Evolutionary conservation across 2,113 vertebrate genomes (phyloP).

Genomic region (Hemibates koningsi): DNA sequence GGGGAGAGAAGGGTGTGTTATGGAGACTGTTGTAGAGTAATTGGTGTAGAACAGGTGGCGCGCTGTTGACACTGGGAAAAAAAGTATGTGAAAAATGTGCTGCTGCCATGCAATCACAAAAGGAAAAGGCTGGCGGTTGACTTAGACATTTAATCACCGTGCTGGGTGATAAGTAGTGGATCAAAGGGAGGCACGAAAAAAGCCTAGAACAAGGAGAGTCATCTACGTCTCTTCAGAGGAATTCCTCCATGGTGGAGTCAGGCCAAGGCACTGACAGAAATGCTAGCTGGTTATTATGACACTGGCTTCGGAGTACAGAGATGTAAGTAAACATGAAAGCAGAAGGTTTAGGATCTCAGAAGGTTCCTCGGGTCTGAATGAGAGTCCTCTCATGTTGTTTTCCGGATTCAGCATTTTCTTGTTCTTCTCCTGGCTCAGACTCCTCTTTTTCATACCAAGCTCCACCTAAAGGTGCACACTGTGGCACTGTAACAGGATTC

Average conservation of each 20-base stretch:
- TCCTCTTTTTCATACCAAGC: background rate
- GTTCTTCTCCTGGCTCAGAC: background rate
- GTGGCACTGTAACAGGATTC: background rate
- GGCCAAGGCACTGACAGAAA: constrained; percentile 21
- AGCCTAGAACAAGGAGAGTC: constrained; percentile 30
- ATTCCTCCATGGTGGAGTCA: constrained; percentile 24
- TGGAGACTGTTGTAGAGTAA: constrained; percentile 48
- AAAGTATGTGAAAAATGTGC: constrained; percentile 74
- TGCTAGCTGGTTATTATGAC: background rate
- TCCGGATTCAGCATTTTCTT: background rate
- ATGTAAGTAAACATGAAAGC: background rate
- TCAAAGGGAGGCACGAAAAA: constrained; percentile 51
- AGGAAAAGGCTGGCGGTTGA: constrained; percentile 51
- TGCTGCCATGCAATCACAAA: constrained; percentile 61
- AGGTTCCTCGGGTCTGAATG: background rate
- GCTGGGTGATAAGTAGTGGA: constrained; percentile 60
- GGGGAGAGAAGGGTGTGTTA: constrained; percentile 8
- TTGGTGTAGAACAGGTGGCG: constrained; percentile 72
- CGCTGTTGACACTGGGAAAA: constrained; percentile 57
- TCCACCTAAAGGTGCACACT: background rate
- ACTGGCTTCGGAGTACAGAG: background rate
- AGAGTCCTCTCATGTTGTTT: background rate
- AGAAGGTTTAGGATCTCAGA: background rate
- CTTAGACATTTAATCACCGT: constrained; percentile 67
- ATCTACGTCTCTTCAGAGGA: constrained; percentile 38